Percentiles rank a stretch among this genome's conserved stretches.
Conservation (phyloP, 2,113 vertebrate species). For the Suricata suricatta region DNA sequence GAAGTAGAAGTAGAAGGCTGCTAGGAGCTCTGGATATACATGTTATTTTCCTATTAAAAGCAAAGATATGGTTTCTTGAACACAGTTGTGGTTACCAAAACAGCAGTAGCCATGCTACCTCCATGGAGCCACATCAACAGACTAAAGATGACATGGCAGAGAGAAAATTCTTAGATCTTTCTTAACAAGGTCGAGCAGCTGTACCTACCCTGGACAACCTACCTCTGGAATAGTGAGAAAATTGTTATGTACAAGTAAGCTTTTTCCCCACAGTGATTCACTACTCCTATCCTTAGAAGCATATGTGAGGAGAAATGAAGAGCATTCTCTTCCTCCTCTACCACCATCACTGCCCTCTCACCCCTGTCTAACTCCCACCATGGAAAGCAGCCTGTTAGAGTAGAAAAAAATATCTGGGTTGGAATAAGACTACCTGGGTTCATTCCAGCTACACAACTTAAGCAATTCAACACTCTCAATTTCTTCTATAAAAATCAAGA, state of each 20-base stretch:
- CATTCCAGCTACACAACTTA: background rate
- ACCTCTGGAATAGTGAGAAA: background rate
- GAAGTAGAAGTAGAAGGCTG: background rate
- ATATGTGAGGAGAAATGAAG: background rate
- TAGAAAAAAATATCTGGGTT: background rate
- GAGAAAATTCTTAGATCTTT: background rate
- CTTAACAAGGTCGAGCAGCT: background rate
- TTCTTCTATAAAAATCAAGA: constrained; percentile 15
- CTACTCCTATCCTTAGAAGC: background rate
- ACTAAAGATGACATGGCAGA: background rate
- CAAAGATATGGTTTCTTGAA: background rate
- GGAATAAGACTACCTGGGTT: background rate
- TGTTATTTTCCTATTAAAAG: background rate
- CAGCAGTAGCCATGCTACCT: background rate
- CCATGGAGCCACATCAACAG: background rate
- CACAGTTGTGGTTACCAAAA: background rate
- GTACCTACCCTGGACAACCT: background rate
- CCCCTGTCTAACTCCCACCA: background rate
- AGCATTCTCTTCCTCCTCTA: background rate
- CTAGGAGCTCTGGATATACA: background rate
- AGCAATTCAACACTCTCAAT: background rate
- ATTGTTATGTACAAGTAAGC: background rate
- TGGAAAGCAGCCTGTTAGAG: background rate
- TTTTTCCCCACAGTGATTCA: background rate
- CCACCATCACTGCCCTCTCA: background rate